A percentile compares a stretch with the other conserved stretches of the same genome.
phyloP scores from a whole-genome alignment of 2,113 vertebrate genomes.

The Myanophis thanlyinensis region DNA sequence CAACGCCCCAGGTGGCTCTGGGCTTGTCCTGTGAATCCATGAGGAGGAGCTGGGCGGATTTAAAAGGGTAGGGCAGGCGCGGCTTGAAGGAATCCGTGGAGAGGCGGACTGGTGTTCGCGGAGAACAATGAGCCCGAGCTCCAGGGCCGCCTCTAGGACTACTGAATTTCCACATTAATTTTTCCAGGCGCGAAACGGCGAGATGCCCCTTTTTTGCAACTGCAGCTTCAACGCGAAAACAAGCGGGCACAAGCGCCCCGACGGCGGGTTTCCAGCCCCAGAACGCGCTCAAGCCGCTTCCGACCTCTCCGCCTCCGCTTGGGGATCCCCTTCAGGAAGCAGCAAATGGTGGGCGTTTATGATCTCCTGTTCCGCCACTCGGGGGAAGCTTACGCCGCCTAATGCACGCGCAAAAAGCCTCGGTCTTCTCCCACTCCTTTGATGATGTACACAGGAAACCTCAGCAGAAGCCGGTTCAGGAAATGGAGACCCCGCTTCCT shows the following conservation, averaged over 20 bases:
- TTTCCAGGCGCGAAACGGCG: background rate
- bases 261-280: background rate
- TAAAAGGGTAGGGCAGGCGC: background rate
- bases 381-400: background rate
- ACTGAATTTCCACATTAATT: background rate
- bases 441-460: background rate
- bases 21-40: constrained; percentile 1
- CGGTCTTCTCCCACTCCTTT: background rate
- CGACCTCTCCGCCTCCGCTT: background rate
- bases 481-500: background rate
- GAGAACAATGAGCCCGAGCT: background rate
- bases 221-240: background rate
- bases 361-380: background rate
- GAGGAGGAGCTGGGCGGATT: background rate
- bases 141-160: background rate
- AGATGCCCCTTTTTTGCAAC: background rate
- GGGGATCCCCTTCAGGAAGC: background rate
- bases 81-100: background rate
- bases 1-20: constrained; percentile 23
- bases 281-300: background rate
- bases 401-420: background rate
- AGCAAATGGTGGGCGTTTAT: background rate
- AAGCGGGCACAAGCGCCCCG: background rate
- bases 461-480: background rate
- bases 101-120: background rate